Evolutionary conservation across 2,888 invertebrate species (phyloP).

Genomic region (Sesia apiformis): DNA sequence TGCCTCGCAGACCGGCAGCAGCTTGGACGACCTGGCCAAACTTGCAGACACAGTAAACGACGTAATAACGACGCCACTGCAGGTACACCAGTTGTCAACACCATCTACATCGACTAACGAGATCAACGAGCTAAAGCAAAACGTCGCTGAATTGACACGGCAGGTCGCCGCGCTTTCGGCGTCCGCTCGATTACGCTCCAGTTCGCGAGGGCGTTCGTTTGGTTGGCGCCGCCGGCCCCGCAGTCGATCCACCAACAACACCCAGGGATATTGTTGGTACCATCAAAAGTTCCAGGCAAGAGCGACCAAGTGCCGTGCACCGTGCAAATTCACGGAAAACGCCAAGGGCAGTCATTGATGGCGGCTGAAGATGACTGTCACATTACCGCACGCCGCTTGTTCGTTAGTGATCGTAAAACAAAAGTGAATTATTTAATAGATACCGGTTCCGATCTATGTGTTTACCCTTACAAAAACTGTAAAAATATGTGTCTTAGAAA

Average conservation of each 20-base stretch:
- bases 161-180: neutral
- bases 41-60: neutral
- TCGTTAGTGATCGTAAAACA: slow-evolving; percentile 3
- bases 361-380: slow-evolving; percentile 3
- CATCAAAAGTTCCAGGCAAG: neutral
- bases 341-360: slow-evolving; percentile 3
- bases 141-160: neutral
- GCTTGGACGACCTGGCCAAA: neutral
- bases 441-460: slow-evolving; percentile 8
- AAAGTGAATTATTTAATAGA: slow-evolving; percentile 5
- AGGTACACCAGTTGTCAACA: neutral
- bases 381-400: slow-evolving; percentile 1
- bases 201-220: neutral
- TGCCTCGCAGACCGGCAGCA: neutral
- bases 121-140: neutral
- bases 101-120: neutral
- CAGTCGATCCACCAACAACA: slow-evolving; percentile 1
- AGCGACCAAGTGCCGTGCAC: slow-evolving; percentile 1
- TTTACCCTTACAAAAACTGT: slow-evolving; percentile 2
- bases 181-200: neutral
- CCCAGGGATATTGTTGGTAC: slow-evolving; percentile 2
- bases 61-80: neutral
- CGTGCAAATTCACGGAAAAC: slow-evolving; percentile 4
- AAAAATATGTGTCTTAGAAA: neutral
- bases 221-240: neutral